A percentile compares a stretch with the other conserved stretches of the same genome.
These are phyloP conservation scores for Montipora cactus DNA, from an alignment of 64 coral and sea anemone species.

Conservation along the genomic window DNA sequence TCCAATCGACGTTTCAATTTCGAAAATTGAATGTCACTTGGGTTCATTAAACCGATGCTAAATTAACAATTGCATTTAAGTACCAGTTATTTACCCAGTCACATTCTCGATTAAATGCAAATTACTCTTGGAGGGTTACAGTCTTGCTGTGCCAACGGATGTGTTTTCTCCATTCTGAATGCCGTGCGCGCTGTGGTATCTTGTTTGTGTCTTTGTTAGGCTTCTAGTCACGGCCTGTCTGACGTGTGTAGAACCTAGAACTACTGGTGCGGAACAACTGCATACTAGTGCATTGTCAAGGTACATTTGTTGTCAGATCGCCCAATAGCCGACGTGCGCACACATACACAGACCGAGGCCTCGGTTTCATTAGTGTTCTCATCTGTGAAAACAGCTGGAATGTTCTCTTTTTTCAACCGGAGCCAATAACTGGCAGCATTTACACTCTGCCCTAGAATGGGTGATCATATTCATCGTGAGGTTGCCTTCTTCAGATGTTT, in stretches of 20 bases:
- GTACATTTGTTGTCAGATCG: constrained; percentile 11
- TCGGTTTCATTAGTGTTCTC: background rate
- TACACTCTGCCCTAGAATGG: no score
- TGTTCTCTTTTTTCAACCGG: no score
- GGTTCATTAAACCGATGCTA: background rate
- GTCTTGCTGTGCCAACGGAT: background rate
- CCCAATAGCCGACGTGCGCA: background rate
- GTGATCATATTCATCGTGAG: no score
- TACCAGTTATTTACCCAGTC: background rate
- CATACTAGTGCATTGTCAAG: constrained; percentile 5
- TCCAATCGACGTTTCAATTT: background rate
- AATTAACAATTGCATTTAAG: background rate
- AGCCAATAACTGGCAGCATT: no score
- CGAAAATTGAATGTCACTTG: background rate
- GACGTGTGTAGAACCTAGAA: background rate
- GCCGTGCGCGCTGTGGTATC: background rate
- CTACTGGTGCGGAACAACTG: background rate
- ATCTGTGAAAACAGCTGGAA: no score
- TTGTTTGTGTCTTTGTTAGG: background rate
- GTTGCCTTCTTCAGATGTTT: no score
- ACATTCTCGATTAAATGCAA: background rate
- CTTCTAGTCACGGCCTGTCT: no score
- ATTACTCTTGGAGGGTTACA: background rate
- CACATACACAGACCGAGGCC: background rate
- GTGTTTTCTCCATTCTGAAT: background rate